Conservation (phyloP, 2,888 invertebrate species). For the Macroteleia sp. region DNA sequence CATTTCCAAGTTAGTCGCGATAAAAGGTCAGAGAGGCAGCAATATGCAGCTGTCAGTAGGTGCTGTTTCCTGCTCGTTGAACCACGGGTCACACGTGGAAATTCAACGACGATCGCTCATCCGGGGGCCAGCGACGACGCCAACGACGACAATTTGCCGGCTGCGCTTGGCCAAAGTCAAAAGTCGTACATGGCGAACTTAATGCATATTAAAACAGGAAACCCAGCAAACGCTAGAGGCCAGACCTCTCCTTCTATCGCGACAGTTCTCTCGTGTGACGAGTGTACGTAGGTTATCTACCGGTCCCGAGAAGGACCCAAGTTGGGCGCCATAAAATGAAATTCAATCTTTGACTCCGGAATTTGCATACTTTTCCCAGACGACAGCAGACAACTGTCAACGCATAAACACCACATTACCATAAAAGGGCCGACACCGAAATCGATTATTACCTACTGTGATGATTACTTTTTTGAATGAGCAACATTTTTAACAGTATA, state of each 20-base stretch:
- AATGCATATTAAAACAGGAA: constrained; percentile 82
- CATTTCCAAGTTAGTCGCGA: constrained; percentile 38
- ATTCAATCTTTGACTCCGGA: constrained; percentile 79
- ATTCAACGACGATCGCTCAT: constrained; percentile 58
- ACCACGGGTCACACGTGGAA: constrained; percentile 64
- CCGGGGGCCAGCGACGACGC: constrained; percentile 35
- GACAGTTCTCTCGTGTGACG: constrained; percentile 59
- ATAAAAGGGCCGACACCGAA: too few relatives aligned
- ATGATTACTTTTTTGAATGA: too few relatives aligned
- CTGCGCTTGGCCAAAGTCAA: constrained; percentile 70
- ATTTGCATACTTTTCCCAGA: constrained; percentile 79
- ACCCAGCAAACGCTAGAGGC: constrained; percentile 63
- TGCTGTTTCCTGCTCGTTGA: constrained; percentile 64
- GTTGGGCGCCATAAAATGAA: constrained; percentile 74
- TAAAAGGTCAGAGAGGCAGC: constrained; percentile 59
- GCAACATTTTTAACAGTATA: too few relatives aligned
- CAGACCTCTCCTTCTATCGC: constrained; percentile 4
- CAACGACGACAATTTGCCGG: constrained; percentile 47
- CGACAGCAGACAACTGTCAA: constrained; percentile 81
- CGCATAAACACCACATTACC: constrained; percentile 80
- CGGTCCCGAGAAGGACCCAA: constrained; percentile 58
- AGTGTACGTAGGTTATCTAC: constrained; percentile 77
- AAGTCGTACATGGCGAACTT: constrained; percentile 72
- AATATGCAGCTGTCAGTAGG: constrained; percentile 61
- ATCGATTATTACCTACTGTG: too few relatives aligned